These are phyloP conservation scores for Kryptolebias marmoratus DNA, from an alignment of 2,113 vertebrate genomes.

Conservation along the genomic window DNA sequence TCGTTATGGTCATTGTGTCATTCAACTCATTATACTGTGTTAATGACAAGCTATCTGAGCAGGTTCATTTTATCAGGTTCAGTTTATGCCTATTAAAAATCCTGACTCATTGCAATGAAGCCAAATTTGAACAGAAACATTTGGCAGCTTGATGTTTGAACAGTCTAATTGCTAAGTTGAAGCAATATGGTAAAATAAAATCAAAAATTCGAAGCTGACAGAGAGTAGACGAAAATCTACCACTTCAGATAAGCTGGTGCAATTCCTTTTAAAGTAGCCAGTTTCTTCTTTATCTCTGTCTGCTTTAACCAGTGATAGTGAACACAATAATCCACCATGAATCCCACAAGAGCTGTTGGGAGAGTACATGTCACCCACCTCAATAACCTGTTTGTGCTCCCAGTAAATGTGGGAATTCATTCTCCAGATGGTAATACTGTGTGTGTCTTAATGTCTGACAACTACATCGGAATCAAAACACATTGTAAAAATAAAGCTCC, in stretches of 20 bases:
- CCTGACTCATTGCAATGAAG: background rate
- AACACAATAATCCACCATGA: slow-evolving; percentile 5
- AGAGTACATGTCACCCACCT: slow-evolving; percentile 11
- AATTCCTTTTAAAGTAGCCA: slow-evolving; percentile 10
- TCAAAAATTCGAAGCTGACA: background rate
- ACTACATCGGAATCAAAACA: background rate
- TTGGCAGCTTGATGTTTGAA: too few species aligned
- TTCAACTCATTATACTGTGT: background rate
- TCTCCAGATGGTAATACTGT: slow-evolving; percentile 7
- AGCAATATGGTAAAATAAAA: background rate
- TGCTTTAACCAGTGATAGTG: background rate
- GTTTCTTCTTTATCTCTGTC: background rate
- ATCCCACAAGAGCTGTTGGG: slow-evolving; percentile 15
- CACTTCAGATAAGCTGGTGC: slow-evolving; percentile 24
- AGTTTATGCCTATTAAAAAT: background rate
- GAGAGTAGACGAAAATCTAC: slow-evolving; percentile 4
- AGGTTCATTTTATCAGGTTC: background rate
- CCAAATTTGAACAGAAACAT: too few species aligned
- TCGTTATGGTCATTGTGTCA: background rate
- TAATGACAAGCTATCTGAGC: background rate
- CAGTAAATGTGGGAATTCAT: slow-evolving; percentile 9
- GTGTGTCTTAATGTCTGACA: background rate
- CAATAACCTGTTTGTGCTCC: slow-evolving; percentile 2
- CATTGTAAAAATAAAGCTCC: background rate
- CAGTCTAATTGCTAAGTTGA: too few species aligned